These are phyloP conservation scores for Patella depressa DNA, from an alignment of 2,888 invertebrate genomes.

Conservation along the genomic window DNA sequence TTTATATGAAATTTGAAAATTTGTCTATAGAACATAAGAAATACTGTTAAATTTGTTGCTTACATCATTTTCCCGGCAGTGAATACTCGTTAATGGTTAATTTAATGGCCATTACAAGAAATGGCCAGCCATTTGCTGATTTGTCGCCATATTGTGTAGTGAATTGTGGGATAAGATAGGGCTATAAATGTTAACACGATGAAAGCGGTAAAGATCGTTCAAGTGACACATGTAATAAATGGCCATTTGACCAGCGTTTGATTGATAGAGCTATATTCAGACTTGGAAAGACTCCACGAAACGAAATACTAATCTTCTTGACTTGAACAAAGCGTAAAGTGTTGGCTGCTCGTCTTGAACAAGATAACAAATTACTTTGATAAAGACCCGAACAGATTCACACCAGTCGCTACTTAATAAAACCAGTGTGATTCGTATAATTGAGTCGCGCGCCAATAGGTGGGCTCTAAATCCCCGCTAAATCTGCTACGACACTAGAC, in stretches of 20 bases:
- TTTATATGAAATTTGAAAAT: too few species aligned
- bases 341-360: neutral
- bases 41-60: too few species aligned
- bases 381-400: neutral
- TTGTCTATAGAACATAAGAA: too few species aligned
- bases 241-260: too few species aligned
- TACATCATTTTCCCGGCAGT: too few species aligned
- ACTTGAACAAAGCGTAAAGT: neutral
- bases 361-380: neutral
- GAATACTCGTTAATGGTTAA: too few species aligned
- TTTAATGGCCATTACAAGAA: too few species aligned
- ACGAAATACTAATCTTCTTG: too few species aligned
- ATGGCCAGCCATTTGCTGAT: neutral
- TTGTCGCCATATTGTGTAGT: conserved; percentile 3
- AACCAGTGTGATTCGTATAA: conserved; percentile 6
- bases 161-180: neutral
- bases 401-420: neutral
- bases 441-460: neutral
- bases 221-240: too few species aligned
- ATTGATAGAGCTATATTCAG: too few species aligned
- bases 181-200: conserved; percentile 3
- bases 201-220: neutral
- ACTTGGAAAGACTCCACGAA: too few species aligned
- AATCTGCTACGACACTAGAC: neutral
- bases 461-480: neutral